Conservation (phyloP, 1,140 invertebrate genomes). For the Leptestheria dahalacensis region DNA sequence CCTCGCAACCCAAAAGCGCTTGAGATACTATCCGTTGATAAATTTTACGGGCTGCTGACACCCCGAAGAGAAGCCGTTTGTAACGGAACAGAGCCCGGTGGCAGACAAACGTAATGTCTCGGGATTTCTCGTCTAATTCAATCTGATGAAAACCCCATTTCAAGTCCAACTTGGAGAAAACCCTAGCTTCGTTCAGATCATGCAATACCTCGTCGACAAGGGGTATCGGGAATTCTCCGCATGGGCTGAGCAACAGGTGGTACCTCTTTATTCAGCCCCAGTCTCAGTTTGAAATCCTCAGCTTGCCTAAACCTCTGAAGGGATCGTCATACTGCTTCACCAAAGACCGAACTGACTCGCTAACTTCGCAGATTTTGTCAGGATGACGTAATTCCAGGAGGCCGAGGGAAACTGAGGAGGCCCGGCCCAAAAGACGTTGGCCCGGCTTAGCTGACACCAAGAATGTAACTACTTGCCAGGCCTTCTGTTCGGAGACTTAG, state of each 20-base stretch:
- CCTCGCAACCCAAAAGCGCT: not conserved
- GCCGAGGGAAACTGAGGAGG: not conserved
- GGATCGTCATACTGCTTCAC: not conserved
- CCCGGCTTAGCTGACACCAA: no score
- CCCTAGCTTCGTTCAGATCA: constrained; percentile 20
- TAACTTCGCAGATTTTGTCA: not conserved
- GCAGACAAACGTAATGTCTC: constrained; percentile 22
- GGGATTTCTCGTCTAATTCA: constrained; percentile 20
- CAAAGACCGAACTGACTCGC: not conserved
- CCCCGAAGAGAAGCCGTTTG: constrained; percentile 21
- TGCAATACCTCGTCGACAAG: constrained; percentile 22
- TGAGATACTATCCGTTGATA: constrained; percentile 16
- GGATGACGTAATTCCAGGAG: not conserved
- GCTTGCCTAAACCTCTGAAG: not conserved
- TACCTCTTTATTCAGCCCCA: not conserved
- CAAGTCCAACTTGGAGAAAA: constrained; percentile 23
- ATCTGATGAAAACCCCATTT: constrained; percentile 23
- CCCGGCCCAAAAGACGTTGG: not conserved
- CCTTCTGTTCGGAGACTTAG: not conserved
- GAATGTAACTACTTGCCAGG: not conserved
- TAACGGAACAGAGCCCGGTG: constrained; percentile 19
- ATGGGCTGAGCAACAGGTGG: not conserved
- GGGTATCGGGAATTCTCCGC: constrained; percentile 18
- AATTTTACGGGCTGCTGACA: constrained; percentile 18
- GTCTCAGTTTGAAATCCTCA: not conserved